Conservation (phyloP, 1,140 invertebrate genomes). For the Mylabris phalerata region DNA sequence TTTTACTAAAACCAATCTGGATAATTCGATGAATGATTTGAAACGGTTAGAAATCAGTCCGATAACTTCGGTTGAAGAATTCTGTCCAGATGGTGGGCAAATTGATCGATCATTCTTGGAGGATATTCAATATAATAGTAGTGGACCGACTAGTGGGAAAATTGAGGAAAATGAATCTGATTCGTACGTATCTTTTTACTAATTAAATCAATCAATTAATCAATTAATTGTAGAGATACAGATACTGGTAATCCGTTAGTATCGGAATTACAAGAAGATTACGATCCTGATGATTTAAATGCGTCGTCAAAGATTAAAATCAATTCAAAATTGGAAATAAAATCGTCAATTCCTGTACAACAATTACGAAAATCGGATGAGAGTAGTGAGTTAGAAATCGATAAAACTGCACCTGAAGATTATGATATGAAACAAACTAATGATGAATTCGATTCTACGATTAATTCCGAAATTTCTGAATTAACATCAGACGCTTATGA, state of each 20-base stretch:
- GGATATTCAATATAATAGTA: slow-evolving; percentile 49
- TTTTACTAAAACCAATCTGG: slow-evolving; percentile 27
- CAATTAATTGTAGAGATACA: slow-evolving; percentile 56
- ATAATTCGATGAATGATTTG: slow-evolving; percentile 29
- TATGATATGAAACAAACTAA: slow-evolving; percentile 40
- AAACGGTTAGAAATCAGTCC: slow-evolving; percentile 34
- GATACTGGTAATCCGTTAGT: slow-evolving; percentile 79
- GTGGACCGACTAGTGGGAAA: slow-evolving; percentile 42
- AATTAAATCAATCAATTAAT: neutral
- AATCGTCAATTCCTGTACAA: neutral
- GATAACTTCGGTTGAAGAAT: slow-evolving; percentile 72
- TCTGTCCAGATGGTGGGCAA: slow-evolving; percentile 72
- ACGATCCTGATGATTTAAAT: slow-evolving; percentile 59
- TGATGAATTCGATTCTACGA: slow-evolving; percentile 44
- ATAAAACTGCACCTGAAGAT: slow-evolving; percentile 30
- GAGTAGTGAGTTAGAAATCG: slow-evolving; percentile 34
- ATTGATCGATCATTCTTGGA: slow-evolving; percentile 78
- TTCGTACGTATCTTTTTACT: slow-evolving; percentile 46
- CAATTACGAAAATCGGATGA: slow-evolving; percentile 18
- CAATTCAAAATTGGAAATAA: neutral
- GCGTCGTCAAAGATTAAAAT: slow-evolving; percentile 5
- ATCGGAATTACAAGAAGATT: slow-evolving; percentile 78
- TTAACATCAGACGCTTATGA: slow-evolving; percentile 50
- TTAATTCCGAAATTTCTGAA: slow-evolving; percentile 45
- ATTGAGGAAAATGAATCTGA: slow-evolving; percentile 46